A percentile compares a stretch with the other conserved stretches of the same genome.
phyloP scores from a whole-genome alignment of 2,888 invertebrate species.

The Sericinus montela region DNA sequence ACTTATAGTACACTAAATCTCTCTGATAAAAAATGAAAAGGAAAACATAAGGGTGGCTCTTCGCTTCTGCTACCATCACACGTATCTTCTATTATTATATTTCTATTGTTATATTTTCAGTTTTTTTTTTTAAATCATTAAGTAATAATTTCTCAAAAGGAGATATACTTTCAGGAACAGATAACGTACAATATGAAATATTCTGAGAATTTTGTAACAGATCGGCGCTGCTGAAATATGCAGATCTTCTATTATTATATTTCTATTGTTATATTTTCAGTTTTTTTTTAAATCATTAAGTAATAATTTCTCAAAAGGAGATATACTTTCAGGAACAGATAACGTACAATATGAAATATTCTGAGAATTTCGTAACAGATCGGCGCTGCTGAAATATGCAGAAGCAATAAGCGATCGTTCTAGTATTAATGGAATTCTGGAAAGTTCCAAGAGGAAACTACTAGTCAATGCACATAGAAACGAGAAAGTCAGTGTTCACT shows the following conservation, averaged over 20 bases:
- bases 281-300: too few relatives aligned
- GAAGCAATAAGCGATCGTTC: conserved; percentile 19
- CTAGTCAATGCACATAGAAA: conserved; percentile 15
- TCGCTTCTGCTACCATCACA: too few relatives aligned
- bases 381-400: conserved; percentile 18
- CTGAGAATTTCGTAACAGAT: conserved; percentile 17
- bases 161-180: neutral
- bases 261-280: too few relatives aligned
- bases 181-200: conserved; percentile 12
- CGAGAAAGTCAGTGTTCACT: conserved; percentile 4
- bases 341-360: conserved; percentile 12
- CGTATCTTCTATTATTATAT: too few relatives aligned
- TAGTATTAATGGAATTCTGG: conserved; percentile 19
- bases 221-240: conserved; percentile 17
- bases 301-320: too few relatives aligned
- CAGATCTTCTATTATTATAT: too few relatives aligned
- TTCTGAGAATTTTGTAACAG: conserved; percentile 17
- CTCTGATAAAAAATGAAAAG: too few relatives aligned
- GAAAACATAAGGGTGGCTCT: too few relatives aligned
- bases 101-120: too few relatives aligned
- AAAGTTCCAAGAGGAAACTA: conserved; percentile 17
- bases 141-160: too few relatives aligned
- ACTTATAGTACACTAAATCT: too few relatives aligned
- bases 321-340: neutral
- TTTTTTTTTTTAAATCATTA: too few relatives aligned